Evolutionary conservation across 2,888 invertebrate genomes (phyloP).

Genomic region (Tricholauxania praeusta): DNA sequence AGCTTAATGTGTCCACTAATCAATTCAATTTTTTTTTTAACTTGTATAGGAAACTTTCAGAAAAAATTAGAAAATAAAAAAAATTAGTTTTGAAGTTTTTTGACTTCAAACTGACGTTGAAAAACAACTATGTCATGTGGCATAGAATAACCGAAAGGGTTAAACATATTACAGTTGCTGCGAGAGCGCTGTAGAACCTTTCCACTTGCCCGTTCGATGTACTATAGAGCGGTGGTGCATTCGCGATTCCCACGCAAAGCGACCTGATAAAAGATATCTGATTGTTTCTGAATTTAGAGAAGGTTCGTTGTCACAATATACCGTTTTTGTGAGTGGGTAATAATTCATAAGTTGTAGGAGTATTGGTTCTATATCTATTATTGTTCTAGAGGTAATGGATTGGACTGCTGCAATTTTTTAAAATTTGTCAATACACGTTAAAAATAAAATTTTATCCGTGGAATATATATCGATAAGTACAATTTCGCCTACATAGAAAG

Average conservation of each 20-base stretch:
- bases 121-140: too few species aligned
- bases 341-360: not conserved
- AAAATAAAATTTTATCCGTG: conserved; percentile 43
- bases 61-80: too few species aligned
- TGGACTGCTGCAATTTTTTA: conserved; percentile 46
- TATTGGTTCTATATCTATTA: not conserved
- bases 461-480: conserved; percentile 44
- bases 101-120: too few species aligned
- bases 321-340: not conserved
- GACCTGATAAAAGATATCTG: too few species aligned
- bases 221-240: not conserved
- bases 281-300: too few species aligned
- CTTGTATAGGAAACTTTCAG: too few species aligned
- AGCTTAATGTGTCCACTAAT: too few species aligned
- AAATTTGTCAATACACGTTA: conserved; percentile 32
- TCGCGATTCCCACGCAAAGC: too few species aligned
- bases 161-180: conserved; percentile 45
- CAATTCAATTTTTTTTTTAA: too few species aligned
- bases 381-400: conserved; percentile 42
- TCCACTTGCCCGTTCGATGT: conserved; percentile 46
- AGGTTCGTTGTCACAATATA: not conserved
- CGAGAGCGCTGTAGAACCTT: conserved; percentile 44
- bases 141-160: too few species aligned
- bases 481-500: conserved; percentile 38
- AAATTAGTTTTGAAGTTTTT: too few species aligned